These are phyloP conservation scores for Meiosimyza platycephala DNA, from an alignment of 2,888 invertebrate genomes.

Conservation along the genomic window DNA sequence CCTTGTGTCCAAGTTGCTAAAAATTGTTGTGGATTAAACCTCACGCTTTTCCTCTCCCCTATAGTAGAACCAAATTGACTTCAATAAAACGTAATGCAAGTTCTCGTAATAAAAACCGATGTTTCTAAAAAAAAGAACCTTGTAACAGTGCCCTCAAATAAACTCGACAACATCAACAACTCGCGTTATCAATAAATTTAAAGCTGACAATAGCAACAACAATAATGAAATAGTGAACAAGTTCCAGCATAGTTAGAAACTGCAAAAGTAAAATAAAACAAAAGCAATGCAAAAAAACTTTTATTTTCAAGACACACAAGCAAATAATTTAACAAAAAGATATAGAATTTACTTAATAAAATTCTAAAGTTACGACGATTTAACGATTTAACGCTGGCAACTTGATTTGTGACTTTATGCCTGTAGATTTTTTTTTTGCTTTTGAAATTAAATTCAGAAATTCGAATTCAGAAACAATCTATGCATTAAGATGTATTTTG, in stretches of 20 bases:
- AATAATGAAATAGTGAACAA: neutral
- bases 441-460: no score
- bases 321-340: neutral
- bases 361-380: neutral
- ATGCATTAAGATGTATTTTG: neutral
- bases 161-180: slow-evolving; percentile 46
- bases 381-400: neutral
- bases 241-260: neutral
- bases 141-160: slow-evolving; percentile 65
- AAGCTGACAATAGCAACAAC: neutral
- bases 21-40: no score
- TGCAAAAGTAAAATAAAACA: neutral
- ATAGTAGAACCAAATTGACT: no score
- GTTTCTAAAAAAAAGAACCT: slow-evolving; percentile 48
- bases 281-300: neutral
- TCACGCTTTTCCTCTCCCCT: no score
- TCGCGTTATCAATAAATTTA: slow-evolving; percentile 1
- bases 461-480: neutral
- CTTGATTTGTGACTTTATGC: neutral
- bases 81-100: no score
- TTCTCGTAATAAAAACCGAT: no score
- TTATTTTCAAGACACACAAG: neutral
- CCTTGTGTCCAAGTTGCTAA: no score
- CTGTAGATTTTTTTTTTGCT: no score
- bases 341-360: slow-evolving; percentile 1